phyloP scores from a whole-genome alignment of 2,888 invertebrate genomes.

The Drosophila meridiana region DNA sequence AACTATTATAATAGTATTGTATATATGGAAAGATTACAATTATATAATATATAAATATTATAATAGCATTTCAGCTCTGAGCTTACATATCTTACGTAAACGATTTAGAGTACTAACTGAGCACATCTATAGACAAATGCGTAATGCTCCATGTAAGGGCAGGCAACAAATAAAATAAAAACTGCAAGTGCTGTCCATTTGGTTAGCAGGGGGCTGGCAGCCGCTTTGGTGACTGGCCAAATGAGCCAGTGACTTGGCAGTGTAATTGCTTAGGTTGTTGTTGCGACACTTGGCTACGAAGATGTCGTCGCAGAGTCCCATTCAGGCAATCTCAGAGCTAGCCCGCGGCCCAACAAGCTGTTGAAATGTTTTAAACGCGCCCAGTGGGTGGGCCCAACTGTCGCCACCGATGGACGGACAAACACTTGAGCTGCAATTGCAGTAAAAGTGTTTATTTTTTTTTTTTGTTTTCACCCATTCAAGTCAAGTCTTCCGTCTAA shows the following conservation, averaged over 20 bases:
- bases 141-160: neutral
- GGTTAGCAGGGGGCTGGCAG: slow-evolving; percentile 12
- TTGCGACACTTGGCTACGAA: slow-evolving; percentile 60
- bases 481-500: neutral
- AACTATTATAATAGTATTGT: neutral
- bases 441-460: slow-evolving; percentile 42
- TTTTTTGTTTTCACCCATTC: neutral
- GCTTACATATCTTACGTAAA: neutral
- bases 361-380: slow-evolving; percentile 35
- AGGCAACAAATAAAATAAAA: neutral
- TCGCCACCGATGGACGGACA: slow-evolving; percentile 12
- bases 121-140: neutral
- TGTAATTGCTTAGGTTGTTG: slow-evolving; percentile 25
- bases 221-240: slow-evolving; percentile 45
- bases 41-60: too few relatives aligned
- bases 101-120: neutral
- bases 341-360: slow-evolving; percentile 40
- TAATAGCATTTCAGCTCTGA: neutral
- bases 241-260: slow-evolving; percentile 49
- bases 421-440: slow-evolving; percentile 57
- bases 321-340: slow-evolving; percentile 33
- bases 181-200: slow-evolving; percentile 43
- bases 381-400: slow-evolving; percentile 35
- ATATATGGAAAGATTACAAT: too few relatives aligned
- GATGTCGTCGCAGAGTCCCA: slow-evolving; percentile 35